Evolutionary conservation across 2,113 vertebrate species (phyloP).

Genomic region (Rhinoptilus africanus): DNA sequence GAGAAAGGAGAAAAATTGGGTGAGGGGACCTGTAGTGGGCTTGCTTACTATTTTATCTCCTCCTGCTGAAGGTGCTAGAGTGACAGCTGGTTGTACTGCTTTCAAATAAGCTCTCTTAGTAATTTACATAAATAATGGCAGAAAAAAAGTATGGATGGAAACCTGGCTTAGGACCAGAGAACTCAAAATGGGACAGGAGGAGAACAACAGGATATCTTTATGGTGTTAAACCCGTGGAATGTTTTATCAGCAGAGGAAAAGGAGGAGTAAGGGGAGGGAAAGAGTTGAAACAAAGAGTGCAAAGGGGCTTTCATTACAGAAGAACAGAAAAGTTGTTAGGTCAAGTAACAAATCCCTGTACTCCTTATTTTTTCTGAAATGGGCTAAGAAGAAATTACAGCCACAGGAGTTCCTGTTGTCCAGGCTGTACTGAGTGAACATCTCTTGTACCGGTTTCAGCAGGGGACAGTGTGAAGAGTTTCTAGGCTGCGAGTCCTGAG

Average conservation of each 20-base stretch:
- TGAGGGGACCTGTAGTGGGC: not conserved
- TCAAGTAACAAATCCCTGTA: not conserved
- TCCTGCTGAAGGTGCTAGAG: not conserved
- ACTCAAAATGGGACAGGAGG: not conserved
- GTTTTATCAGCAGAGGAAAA: not conserved
- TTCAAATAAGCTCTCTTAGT: not conserved
- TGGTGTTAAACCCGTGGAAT: not conserved
- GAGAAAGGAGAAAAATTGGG: not conserved
- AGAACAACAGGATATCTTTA: not conserved
- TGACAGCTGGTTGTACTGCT: accelerated
- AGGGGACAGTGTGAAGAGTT: not conserved
- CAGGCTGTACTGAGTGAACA: not conserved
- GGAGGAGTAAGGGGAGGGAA: not conserved
- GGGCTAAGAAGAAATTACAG: not conserved
- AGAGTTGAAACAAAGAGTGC: not conserved
- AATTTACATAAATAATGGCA: not conserved
- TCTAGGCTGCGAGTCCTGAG: not conserved
- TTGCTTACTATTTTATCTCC: not conserved
- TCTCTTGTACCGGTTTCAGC: not conserved
- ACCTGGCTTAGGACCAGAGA: not conserved
- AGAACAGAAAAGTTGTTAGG: not conserved
- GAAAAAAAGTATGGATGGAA: not conserved
- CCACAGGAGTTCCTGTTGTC: not conserved
- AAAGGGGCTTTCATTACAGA: not conserved
- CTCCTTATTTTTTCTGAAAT: not conserved